Evolutionary conservation across 2,113 vertebrate species (phyloP).

Genomic region (Bufo gargarizans): DNA sequence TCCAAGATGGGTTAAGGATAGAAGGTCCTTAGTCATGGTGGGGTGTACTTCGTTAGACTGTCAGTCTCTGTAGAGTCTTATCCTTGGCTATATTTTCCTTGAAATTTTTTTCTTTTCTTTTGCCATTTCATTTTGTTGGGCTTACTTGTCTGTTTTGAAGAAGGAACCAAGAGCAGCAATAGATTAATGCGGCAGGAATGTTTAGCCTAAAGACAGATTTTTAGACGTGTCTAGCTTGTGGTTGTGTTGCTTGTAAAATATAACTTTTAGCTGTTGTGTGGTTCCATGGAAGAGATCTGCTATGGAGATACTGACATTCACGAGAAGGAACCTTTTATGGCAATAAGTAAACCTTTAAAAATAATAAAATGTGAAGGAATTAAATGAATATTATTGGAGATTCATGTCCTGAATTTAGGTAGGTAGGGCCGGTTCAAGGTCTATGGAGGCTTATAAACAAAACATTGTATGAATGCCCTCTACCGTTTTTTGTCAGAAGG

Average conservation of each 20-base stretch:
- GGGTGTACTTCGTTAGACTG: neutral
- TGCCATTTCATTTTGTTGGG: conserved; percentile 1
- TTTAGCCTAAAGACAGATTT: conserved; percentile 33
- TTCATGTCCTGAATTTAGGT: neutral
- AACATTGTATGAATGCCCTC: neutral
- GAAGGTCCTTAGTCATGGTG: neutral
- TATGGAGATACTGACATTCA: neutral
- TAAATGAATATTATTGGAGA: neutral
- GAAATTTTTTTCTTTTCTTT: too few species aligned
- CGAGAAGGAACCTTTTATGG: neutral
- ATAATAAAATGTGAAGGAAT: neutral
- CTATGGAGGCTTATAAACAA: neutral
- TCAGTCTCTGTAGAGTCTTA: neutral
- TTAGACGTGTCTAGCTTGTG: conserved; percentile 25
- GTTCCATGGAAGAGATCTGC: neutral
- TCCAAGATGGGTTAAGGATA: neutral
- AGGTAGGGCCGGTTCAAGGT: neutral
- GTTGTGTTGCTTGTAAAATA: conserved; percentile 12
- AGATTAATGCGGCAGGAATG: conserved; percentile 2
- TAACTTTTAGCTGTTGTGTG: neutral
- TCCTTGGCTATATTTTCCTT: neutral
- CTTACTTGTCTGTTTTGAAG: conserved; percentile 25
- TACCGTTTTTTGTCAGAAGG: neutral
- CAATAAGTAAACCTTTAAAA: neutral
- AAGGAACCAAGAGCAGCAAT: neutral